A percentile compares a stretch with the other conserved stretches of the same genome.
These are phyloP conservation scores for Muntiacus muntjak DNA, from an alignment of 2,113 vertebrate species.

Conservation along the genomic window DNA sequence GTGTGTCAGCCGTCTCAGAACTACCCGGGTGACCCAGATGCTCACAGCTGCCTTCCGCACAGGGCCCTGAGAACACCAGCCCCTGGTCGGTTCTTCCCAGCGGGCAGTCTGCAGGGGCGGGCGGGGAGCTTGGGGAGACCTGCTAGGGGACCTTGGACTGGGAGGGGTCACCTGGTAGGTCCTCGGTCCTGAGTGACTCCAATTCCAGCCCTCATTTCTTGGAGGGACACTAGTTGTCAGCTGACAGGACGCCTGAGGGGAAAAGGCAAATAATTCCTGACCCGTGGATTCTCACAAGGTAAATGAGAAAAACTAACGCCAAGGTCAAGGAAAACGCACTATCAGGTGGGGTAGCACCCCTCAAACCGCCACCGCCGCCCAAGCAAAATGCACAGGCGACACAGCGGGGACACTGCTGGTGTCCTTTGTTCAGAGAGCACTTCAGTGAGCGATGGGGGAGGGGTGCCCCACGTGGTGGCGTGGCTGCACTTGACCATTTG, in stretches of 20 bases:
- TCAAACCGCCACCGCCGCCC: background rate
- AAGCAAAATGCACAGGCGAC: background rate
- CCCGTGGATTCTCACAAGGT: too few species aligned
- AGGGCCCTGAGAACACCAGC: background rate
- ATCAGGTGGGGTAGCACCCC: background rate
- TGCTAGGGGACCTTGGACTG: background rate
- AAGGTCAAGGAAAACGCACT: background rate
- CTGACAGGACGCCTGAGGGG: background rate
- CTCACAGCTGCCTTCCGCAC: background rate
- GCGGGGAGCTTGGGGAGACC: background rate
- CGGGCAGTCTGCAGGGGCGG: background rate
- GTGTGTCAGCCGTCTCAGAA: background rate
- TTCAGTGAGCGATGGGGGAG: background rate
- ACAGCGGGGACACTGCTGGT: too few species aligned
- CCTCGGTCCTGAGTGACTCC: background rate
- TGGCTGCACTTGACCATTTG: background rate
- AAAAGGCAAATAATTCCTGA: background rate
- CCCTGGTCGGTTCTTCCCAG: too few species aligned
- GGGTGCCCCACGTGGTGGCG: background rate
- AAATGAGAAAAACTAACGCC: background rate
- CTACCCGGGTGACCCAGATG: background rate
- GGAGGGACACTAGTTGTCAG: background rate
- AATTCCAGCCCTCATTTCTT: too few species aligned
- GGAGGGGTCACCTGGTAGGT: background rate
- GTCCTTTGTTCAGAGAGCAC: background rate